Evolutionary conservation across 2,113 vertebrate species (phyloP).

Genomic region (Hydrochoerus hydrochaeris): DNA sequence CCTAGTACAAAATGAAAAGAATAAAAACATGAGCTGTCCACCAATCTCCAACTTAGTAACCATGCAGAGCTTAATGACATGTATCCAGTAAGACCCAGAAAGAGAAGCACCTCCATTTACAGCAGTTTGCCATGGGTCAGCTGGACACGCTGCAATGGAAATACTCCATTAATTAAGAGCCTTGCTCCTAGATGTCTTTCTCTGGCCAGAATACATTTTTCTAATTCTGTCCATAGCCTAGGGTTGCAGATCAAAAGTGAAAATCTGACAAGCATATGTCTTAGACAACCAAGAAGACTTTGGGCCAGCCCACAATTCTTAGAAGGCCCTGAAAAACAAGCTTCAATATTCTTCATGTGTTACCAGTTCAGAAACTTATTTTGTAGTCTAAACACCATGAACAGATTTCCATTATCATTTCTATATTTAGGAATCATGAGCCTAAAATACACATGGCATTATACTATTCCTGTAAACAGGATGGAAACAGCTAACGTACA

Average conservation of each 20-base stretch:
- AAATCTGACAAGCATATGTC: background rate
- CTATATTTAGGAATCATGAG: background rate
- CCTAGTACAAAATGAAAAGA: background rate
- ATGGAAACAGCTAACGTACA: background rate
- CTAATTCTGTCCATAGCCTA: background rate
- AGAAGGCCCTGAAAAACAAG: background rate
- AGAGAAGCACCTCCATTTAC: background rate
- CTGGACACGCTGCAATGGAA: background rate
- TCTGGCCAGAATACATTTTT: slow-evolving; percentile 13
- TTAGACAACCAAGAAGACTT: background rate
- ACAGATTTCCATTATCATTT: background rate
- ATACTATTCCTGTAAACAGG: background rate
- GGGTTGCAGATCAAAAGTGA: background rate
- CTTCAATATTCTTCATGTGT: background rate
- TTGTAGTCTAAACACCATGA: background rate
- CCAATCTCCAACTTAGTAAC: background rate
- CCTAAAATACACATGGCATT: accelerated
- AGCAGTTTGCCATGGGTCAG: background rate
- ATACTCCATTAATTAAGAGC: background rate
- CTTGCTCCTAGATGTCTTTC: background rate
- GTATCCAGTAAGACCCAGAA: background rate
- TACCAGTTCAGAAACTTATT: background rate
- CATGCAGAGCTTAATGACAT: background rate
- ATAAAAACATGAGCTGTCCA: background rate
- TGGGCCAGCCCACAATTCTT: background rate